phyloP scores from a whole-genome alignment of 2,113 vertebrate genomes.

The Typhlomys cinereus region DNA sequence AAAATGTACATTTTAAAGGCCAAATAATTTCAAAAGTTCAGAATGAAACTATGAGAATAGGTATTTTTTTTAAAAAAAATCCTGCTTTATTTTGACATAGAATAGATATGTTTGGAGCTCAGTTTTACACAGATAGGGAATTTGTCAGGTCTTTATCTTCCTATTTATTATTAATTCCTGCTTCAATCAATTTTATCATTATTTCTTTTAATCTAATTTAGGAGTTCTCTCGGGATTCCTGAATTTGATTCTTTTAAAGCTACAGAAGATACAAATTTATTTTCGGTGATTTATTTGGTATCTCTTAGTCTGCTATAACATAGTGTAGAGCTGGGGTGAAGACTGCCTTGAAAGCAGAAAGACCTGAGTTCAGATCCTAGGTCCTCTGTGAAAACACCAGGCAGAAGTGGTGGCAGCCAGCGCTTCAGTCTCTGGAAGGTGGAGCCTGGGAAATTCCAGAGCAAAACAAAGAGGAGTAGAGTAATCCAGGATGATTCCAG shows the following conservation, averaged over 20 bases:
- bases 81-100: conserved; percentile 33
- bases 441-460: too few species aligned
- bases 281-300: neutral
- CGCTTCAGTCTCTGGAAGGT: too few species aligned
- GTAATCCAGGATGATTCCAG: too few species aligned
- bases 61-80: neutral
- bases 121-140: neutral
- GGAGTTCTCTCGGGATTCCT: neutral
- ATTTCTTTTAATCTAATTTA: neutral
- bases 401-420: too few species aligned
- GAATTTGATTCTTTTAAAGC: conserved; percentile 23
- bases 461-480: too few species aligned
- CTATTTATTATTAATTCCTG: neutral
- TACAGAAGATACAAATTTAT: neutral
- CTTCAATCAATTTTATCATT: neutral
- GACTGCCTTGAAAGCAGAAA: too few species aligned
- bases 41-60: conserved; percentile 21
- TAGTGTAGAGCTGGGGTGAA: too few species aligned
- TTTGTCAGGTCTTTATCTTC: conserved; percentile 30
- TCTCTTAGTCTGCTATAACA: neutral
- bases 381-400: too few species aligned
- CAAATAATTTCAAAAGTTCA: conserved; percentile 46
- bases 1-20: conserved; percentile 4
- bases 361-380: too few species aligned
- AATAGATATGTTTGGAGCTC: conserved; percentile 46